Evolutionary conservation across 1,140 invertebrate species (phyloP).

Genomic region (Dryas iulia): DNA sequence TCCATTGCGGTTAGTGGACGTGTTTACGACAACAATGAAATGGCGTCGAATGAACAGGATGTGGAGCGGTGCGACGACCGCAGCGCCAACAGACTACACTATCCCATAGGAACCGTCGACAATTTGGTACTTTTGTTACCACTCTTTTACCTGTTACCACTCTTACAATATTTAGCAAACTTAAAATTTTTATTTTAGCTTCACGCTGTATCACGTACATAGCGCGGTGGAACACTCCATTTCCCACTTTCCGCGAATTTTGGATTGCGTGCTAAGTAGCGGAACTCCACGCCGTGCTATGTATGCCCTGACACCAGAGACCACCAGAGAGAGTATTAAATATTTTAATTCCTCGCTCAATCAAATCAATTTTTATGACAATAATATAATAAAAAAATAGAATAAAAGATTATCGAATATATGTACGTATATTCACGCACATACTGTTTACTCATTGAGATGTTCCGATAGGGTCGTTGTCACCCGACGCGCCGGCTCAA

Average conservation of each 20-base stretch:
- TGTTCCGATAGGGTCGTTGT: slow-evolving; percentile 54
- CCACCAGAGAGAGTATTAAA: too few species aligned
- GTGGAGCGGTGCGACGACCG: slow-evolving; percentile 56
- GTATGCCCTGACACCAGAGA: too few species aligned
- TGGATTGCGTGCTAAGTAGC: too few species aligned
- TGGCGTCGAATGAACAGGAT: slow-evolving; percentile 55
- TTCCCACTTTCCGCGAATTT: too few species aligned
- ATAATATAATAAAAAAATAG: not conserved
- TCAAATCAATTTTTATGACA: too few species aligned
- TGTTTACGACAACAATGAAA: slow-evolving; percentile 52
- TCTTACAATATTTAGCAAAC: too few species aligned
- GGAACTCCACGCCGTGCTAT: too few species aligned
- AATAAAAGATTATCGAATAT: not conserved
- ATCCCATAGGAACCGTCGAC: slow-evolving; percentile 49
- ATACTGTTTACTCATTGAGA: slow-evolving; percentile 27
- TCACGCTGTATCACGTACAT: too few species aligned
- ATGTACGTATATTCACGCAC: not conserved
- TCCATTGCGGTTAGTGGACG: slow-evolving; percentile 33
- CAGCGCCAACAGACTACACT: slow-evolving; percentile 50
- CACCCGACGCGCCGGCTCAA: slow-evolving; percentile 31
- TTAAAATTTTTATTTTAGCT: too few species aligned
- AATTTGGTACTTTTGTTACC: not conserved
- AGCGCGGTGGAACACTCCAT: too few species aligned
- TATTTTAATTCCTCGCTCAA: too few species aligned
- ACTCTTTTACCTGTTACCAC: too few species aligned